Evolutionary conservation across 1,140 invertebrate genomes (phyloP).

Genomic region (Halesus radiatus): DNA sequence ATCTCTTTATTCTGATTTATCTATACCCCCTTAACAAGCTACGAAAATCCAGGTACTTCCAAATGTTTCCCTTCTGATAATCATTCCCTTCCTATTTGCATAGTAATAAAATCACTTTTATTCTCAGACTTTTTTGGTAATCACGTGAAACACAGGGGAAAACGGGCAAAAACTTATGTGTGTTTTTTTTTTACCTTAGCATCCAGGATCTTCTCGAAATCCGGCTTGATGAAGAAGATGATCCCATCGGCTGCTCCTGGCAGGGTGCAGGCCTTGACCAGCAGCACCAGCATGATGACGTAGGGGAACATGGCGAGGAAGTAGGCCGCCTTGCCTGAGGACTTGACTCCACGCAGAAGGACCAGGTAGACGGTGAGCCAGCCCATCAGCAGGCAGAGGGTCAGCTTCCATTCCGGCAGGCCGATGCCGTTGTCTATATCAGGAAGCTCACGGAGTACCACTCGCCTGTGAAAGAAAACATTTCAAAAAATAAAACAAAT

Average conservation of each 20-base stretch:
- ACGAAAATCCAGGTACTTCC: no score
- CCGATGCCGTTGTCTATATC: constrained; percentile 76
- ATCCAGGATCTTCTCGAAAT: constrained; percentile 78
- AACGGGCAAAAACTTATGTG: no score
- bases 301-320: constrained; percentile 85
- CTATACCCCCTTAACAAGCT: no score
- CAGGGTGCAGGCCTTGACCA: constrained; percentile 78
- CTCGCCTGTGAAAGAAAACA: constrained; percentile 62
- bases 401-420: constrained; percentile 75
- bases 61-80: no score
- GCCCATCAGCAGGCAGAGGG: constrained; percentile 77
- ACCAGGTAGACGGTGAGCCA: constrained; percentile 81
- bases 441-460: constrained; percentile 72
- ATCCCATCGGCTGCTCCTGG: constrained; percentile 84
- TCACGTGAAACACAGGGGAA: no score
- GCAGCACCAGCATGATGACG: constrained; percentile 76
- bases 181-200: constrained; percentile 68
- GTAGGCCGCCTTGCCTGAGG: constrained; percentile 77
- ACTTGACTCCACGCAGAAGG: constrained; percentile 75
- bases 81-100: no score
- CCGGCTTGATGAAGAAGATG: constrained; percentile 80
- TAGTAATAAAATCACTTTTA: no score
- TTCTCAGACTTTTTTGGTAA: no score
- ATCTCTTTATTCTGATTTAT: no score
- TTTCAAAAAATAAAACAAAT: no score